A percentile compares a stretch with the other conserved stretches of the same genome.
Evolutionary conservation across 2,888 invertebrate species (phyloP).

Genomic region (Melieria crassipennis): DNA sequence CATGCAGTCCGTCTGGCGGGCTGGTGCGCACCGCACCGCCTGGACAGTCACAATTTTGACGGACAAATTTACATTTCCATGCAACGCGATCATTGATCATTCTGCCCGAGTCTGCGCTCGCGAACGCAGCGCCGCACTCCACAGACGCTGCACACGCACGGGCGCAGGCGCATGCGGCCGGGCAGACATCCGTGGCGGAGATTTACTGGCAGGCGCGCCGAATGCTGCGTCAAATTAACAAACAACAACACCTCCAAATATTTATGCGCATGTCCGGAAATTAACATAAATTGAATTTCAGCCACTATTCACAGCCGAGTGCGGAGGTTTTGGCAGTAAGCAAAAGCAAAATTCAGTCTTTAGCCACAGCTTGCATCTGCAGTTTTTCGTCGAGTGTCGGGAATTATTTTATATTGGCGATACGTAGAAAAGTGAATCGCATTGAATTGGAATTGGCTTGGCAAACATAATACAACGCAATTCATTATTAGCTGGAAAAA

Average conservation of each 20-base stretch:
- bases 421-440: too few species aligned
- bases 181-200: not conserved
- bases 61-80: conserved; percentile 43
- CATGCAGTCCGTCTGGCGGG: not conserved
- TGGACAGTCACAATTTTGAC: conserved; percentile 34
- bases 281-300: conserved; percentile 39
- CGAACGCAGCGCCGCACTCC: not conserved
- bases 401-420: too few species aligned
- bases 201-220: conserved; percentile 6
- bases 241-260: conserved; percentile 38
- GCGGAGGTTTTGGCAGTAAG: not conserved
- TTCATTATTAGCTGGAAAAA: too few species aligned
- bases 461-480: too few species aligned
- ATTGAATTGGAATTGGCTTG: too few species aligned
- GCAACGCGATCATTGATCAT: conserved; percentile 41
- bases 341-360: not conserved
- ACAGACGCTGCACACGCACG: not conserved
- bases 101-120: conserved; percentile 2
- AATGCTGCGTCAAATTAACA: conserved; percentile 30
- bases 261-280: conserved; percentile 39
- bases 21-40: not conserved
- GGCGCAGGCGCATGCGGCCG: conserved; percentile 1
- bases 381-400: too few species aligned
- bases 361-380: too few species aligned
- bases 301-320: conserved; percentile 11